Percentiles rank a stretch among this genome's conserved stretches.
These are phyloP conservation scores for Cryptocheilus praepositus DNA, from an alignment of 2,888 invertebrate genomes.

Conservation along the genomic window DNA sequence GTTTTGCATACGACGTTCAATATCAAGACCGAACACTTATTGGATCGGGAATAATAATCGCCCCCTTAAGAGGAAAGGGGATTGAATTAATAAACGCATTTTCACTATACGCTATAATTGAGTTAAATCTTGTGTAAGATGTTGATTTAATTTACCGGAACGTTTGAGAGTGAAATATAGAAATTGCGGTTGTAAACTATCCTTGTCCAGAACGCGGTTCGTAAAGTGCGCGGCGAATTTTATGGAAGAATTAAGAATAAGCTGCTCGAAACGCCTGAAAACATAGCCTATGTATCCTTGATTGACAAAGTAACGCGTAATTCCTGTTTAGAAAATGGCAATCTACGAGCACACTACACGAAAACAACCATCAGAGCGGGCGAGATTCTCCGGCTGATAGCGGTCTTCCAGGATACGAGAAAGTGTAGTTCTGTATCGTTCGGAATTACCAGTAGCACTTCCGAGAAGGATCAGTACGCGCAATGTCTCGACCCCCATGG, in stretches of 20 bases:
- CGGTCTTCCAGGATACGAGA: constrained; percentile 77
- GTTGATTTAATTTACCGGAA: neutral
- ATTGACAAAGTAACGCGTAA: too few relatives aligned
- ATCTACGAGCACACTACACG: constrained; percentile 74
- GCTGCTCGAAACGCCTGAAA: too few relatives aligned
- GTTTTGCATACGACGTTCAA: too few relatives aligned
- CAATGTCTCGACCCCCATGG: constrained; percentile 75
- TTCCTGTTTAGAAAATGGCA: constrained; percentile 66
- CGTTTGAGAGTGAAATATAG: neutral
- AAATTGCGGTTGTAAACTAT: too few relatives aligned
- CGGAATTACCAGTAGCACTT: constrained; percentile 68
- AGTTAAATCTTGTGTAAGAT: neutral
- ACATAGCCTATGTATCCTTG: too few relatives aligned
- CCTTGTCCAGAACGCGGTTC: too few relatives aligned
- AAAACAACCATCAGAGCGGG: constrained; percentile 76
- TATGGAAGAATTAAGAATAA: too few relatives aligned
- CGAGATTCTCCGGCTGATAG: constrained; percentile 76
- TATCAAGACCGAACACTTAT: neutral
- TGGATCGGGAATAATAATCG: neutral
- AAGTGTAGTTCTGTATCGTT: constrained; percentile 70
- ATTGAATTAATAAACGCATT: too few relatives aligned
- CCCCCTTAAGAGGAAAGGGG: too few relatives aligned
- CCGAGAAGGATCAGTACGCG: constrained; percentile 75
- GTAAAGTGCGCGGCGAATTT: too few relatives aligned
- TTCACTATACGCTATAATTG: neutral